These are phyloP conservation scores for Synanthedon tipuliformis DNA, from an alignment of 2,888 invertebrate genomes.

Conservation along the genomic window DNA sequence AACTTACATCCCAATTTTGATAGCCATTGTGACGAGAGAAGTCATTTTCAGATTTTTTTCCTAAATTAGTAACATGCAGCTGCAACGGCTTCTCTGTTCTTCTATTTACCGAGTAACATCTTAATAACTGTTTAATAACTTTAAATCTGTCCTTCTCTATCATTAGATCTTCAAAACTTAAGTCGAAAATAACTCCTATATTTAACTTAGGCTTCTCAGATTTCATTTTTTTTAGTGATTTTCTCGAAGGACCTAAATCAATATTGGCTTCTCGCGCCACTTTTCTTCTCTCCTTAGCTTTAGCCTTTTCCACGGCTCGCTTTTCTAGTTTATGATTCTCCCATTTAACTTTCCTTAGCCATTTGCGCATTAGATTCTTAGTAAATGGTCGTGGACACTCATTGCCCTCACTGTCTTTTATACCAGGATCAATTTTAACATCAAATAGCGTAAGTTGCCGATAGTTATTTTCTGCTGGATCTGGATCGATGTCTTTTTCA, in stretches of 20 bases:
- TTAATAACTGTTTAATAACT: slow-evolving; percentile 88
- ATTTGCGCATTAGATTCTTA: slow-evolving; percentile 76
- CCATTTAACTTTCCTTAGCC: slow-evolving; percentile 80
- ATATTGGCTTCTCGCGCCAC: slow-evolving; percentile 79
- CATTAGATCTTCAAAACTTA: slow-evolving; percentile 94
- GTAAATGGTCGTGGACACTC: slow-evolving; percentile 59
- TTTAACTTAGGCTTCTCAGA: slow-evolving; percentile 77
- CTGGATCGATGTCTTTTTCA: background rate
- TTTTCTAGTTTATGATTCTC: slow-evolving; percentile 76
- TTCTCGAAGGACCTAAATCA: slow-evolving; percentile 82
- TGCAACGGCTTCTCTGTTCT: slow-evolving; percentile 83
- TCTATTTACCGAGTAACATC: slow-evolving; percentile 92
- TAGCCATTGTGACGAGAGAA: slow-evolving; percentile 88
- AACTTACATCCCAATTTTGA: slow-evolving; percentile 90
- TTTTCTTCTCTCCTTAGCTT: slow-evolving; percentile 76
- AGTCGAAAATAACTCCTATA: slow-evolving; percentile 83
- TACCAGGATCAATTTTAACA: slow-evolving; percentile 51
- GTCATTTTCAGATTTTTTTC: slow-evolving; percentile 77
- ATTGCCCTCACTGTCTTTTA: slow-evolving; percentile 54
- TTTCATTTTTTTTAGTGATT: slow-evolving; percentile 79
- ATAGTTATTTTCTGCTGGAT: slow-evolving; percentile 18
- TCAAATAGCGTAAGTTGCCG: slow-evolving; percentile 50
- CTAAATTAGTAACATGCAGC: slow-evolving; percentile 84
- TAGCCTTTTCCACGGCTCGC: slow-evolving; percentile 77
- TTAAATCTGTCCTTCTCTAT: slow-evolving; percentile 88